Evolutionary conservation across 1,140 invertebrate species (phyloP).

Genomic region (Papilio machaon): DNA sequence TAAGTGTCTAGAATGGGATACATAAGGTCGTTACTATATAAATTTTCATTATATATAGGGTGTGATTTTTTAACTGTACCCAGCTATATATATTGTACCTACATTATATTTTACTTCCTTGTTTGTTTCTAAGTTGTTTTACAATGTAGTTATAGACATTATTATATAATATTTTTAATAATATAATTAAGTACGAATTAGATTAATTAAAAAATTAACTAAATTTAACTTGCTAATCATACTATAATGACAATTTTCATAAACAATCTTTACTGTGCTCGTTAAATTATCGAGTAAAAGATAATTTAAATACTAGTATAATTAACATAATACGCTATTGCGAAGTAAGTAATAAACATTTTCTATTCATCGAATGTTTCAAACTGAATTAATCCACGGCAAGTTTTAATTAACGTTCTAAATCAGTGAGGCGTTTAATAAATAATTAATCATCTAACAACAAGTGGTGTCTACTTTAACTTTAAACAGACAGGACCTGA

Average conservation of each 20-base stretch:
- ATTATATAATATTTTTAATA: background rate
- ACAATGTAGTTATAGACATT: background rate
- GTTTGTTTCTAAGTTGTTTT: background rate
- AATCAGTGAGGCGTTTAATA: conserved; percentile 15
- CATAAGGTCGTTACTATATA: background rate
- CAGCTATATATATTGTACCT: background rate
- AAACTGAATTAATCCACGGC: conserved; percentile 2
- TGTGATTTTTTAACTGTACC: background rate
- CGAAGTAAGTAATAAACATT: background rate
- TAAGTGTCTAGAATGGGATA: background rate
- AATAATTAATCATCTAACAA: conserved; percentile 23
- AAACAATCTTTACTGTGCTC: too few species aligned
- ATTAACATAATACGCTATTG: background rate
- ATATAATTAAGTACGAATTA: background rate
- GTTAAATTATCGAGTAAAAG: too few species aligned
- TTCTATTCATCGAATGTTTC: conserved; percentile 17
- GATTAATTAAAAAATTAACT: background rate
- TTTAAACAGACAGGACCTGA: background rate
- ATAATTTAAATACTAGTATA: background rate
- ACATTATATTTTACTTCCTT: background rate
- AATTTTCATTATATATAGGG: background rate
- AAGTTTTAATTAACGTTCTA: conserved; percentile 3
- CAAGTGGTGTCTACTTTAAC: conserved; percentile 21
- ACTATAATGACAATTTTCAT: too few species aligned
- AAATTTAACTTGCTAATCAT: background rate